Evolutionary conservation across 2,113 vertebrate genomes (phyloP).

Genomic region (Macrotus californicus): DNA sequence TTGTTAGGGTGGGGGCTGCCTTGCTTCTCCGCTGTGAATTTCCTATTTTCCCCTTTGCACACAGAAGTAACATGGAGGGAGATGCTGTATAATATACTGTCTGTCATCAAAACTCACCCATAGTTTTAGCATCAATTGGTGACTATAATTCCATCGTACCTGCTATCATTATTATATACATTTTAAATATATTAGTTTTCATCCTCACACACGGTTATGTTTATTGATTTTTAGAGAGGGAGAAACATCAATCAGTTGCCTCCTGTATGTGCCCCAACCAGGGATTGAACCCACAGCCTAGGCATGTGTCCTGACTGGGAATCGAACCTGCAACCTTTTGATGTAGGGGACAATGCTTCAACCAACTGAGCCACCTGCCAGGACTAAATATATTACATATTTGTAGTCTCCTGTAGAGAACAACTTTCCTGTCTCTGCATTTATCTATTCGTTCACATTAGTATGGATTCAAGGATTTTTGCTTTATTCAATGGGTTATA

Average conservation of each 20-base stretch:
- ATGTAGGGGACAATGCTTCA: no score
- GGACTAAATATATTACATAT: not conserved
- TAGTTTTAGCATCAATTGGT: not conserved
- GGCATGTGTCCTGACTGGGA: no score
- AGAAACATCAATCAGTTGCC: no score
- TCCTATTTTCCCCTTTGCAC: not conserved
- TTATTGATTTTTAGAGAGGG: no score
- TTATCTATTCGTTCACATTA: not conserved
- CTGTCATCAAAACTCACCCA: not conserved
- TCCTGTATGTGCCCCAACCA: no score
- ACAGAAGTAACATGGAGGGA: not conserved
- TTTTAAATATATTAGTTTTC: not conserved
- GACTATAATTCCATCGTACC: not conserved
- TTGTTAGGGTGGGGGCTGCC: not conserved
- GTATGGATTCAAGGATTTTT: not conserved
- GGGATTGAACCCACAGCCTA: no score
- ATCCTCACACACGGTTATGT: no score
- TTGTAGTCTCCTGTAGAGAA: not conserved
- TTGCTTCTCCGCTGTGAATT: not conserved
- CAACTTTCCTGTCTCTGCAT: not conserved
- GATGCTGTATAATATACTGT: not conserved
- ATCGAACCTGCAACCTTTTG: no score
- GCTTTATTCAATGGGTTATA: not conserved
- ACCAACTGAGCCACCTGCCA: no score
- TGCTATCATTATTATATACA: not conserved